Base-by-base conservation (phyloP, 2,113 vertebrate genomes). In the Oncorhynchus clarkii region DNA sequence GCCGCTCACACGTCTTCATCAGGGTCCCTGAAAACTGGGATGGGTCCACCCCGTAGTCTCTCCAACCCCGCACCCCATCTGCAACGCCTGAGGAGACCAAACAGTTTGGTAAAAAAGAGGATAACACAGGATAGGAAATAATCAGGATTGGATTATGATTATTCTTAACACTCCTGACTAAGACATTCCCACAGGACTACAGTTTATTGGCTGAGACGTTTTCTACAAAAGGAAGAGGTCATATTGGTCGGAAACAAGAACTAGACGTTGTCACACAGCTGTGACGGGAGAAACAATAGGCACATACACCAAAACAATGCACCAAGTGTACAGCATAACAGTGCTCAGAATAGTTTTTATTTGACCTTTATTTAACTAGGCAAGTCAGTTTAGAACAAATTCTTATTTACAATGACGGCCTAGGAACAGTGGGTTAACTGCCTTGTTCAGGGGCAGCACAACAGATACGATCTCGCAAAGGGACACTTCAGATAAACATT, bases 1-100 rank as follows among this genome's bases (percentile, higher is more conserved):
- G 93, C 62, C 98, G 95, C 87, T 99, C 98, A 54, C 98, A 99
- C 0, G 97, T 97, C 84, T 93, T 93, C 97, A 99, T 99, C 29
- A 99, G 93, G 81, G 98, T 99, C 89, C 95, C 95, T 76, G 98
- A 99, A 93, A 99, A 99, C 93, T 99, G 97, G 78, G 98, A 99
- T 0, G 98, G 98, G 86, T 99, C 98, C 2, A 99, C 98, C 2
- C 98, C 98, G 13, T 99, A 99, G 93, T 99, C 98, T 73, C 98
- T 93, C 98, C 98, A 99, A 85, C 98, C 98, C 20, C 98, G 97
- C 0, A 99, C 98, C 0, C 97, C 98, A 87, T 99, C 98, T 27
- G 98, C 98, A 57, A 99, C 98, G 14, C 98, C 98, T 99, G 80
- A 69, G 72, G 81, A 45, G 20, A 51, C 12, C 74, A 57, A 39